Percentiles rank a stretch among this genome's conserved stretches.
phyloP scores from a whole-genome alignment of 2,888 invertebrate species.

The Hydraecia micacea region DNA sequence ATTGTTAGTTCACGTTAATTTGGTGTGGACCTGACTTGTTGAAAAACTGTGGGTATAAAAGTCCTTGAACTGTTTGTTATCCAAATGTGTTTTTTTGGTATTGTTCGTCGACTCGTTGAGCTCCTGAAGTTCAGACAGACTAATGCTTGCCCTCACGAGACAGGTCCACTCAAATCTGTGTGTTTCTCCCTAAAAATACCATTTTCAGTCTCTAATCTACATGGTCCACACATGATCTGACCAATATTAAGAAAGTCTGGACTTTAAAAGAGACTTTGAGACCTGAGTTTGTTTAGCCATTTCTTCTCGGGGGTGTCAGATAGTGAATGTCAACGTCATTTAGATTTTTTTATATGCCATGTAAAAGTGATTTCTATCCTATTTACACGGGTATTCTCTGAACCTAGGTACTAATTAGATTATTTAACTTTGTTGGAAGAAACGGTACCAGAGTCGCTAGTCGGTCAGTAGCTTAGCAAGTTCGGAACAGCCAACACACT shows the following conservation, averaged over 20 bases:
- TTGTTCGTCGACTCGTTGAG: background rate
- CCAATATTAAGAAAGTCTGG: background rate
- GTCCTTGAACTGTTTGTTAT: background rate
- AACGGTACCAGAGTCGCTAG: background rate
- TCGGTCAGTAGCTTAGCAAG: background rate
- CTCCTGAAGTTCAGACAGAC: background rate
- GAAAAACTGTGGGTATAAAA: background rate
- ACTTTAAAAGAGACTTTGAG: background rate
- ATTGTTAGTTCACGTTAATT: slow-evolving; percentile 16
- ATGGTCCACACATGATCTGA: background rate
- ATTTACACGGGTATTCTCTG: background rate
- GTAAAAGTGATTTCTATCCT: too few relatives aligned
- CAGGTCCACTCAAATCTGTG: background rate
- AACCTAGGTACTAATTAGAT: background rate
- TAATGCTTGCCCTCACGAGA: background rate
- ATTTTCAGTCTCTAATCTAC: background rate
- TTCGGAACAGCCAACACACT: background rate
- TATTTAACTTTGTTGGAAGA: background rate
- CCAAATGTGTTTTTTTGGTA: background rate
- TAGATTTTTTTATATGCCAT: background rate
- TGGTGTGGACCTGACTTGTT: background rate
- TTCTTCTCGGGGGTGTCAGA: background rate
- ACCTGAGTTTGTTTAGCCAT: background rate
- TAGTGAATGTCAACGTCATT: background rate
- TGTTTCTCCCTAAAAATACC: background rate